Conservation (phyloP, 2,888 invertebrate genomes). For the Pristionchus fissidentatus region DNA sequence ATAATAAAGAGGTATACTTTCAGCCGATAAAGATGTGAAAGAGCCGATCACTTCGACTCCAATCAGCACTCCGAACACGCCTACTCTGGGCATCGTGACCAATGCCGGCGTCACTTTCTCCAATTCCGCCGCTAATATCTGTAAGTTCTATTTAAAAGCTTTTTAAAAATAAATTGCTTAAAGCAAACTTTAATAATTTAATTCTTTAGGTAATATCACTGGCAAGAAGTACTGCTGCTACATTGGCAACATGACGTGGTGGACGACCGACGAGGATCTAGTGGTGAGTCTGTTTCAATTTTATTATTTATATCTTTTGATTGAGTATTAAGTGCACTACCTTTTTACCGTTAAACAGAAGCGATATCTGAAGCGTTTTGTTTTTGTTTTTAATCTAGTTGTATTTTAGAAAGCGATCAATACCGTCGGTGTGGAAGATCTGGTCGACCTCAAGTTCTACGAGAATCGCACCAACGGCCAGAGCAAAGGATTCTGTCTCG, state of each 20-base stretch:
- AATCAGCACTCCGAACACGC: background rate
- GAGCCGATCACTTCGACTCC: background rate
- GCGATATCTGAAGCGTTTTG: background rate
- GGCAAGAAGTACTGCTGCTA: constrained; percentile 84
- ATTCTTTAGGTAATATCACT: background rate
- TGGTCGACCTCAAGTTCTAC: constrained; percentile 98
- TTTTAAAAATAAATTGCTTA: background rate
- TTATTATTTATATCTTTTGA: background rate
- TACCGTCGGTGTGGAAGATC: constrained; percentile 95
- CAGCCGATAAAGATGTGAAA: constrained; percentile 31
- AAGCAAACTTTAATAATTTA: background rate
- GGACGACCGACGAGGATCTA: constrained; percentile 74
- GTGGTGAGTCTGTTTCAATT: constrained; percentile 51
- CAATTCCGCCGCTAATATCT: constrained; percentile 12
- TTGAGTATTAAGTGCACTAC: background rate
- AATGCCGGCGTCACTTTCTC: constrained; percentile 31
- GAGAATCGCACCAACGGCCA: constrained; percentile 91
- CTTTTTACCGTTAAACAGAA: background rate
- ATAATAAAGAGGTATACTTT: background rate
- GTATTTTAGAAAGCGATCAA: constrained; percentile 88
- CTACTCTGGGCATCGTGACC: constrained; percentile 24
- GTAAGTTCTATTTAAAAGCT: background rate
- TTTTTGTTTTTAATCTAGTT: background rate
- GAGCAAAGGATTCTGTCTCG: constrained; percentile 86
- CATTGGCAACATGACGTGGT: constrained; percentile 97